phyloP scores from a whole-genome alignment of 1,140 invertebrate genomes.

The Neoseiulus cucumeris region DNA sequence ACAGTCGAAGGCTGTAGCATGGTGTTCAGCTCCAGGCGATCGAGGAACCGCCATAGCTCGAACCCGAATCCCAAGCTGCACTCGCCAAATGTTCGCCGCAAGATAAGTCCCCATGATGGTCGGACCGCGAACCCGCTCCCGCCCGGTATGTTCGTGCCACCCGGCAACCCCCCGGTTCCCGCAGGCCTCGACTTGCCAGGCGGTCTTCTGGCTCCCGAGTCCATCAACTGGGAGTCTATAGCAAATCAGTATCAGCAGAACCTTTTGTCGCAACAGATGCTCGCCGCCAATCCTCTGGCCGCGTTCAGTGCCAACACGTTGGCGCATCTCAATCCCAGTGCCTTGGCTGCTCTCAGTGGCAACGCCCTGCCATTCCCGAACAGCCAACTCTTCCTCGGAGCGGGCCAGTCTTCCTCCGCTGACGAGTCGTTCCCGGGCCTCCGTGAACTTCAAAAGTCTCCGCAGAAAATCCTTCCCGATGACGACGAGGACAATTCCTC shows the following conservation, averaged over 20 bases:
- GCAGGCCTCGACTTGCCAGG: no score
- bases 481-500: neutral
- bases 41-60: slow-evolving; percentile 83
- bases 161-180: no score
- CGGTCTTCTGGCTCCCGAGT: neutral
- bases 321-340: no score
- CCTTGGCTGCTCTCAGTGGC: no score
- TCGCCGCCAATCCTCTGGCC: neutral
- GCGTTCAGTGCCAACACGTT: neutral
- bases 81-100: slow-evolving; percentile 69
- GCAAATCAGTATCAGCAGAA: neutral
- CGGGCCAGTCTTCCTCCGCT: neutral
- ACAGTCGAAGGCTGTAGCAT: slow-evolving; percentile 95
- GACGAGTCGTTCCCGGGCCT: no score
- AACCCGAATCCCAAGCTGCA: slow-evolving; percentile 97
- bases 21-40: slow-evolving; percentile 94
- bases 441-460: no score
- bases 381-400: neutral
- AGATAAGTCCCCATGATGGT: slow-evolving; percentile 79
- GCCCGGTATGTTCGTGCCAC: no score
- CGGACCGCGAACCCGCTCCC: slow-evolving; percentile 64
- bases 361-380: neutral
- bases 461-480: no score
- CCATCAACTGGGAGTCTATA: neutral
- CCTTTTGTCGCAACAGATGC: neutral